Conservation (phyloP, 1,140 invertebrate genomes). For the Diorhabda sublineata region DNA sequence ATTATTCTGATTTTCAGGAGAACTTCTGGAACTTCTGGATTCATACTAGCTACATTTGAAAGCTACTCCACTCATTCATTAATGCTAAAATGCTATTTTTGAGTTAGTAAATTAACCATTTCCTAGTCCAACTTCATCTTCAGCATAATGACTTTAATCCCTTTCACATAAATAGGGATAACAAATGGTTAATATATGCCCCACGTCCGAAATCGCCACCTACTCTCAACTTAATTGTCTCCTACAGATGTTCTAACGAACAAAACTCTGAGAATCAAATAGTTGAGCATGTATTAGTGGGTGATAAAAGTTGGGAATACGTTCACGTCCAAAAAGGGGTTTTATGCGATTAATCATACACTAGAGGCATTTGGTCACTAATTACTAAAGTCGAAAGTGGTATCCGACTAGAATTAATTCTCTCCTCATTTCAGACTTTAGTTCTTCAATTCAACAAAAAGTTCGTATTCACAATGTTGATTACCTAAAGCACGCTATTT, state of each 20-base stretch:
- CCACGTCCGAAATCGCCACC: neutral
- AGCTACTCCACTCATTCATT: no score
- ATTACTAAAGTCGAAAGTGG: constrained; percentile 15
- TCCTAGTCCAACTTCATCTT: no score
- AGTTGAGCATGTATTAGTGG: constrained; percentile 5
- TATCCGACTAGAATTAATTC: constrained; percentile 8
- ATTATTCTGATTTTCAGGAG: no score
- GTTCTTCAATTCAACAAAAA: constrained; percentile 17
- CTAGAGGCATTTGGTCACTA: constrained; percentile 18
- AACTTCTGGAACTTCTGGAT: no score
- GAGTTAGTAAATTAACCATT: no score
- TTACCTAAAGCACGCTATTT: constrained; percentile 19
- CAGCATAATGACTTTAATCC: no score
- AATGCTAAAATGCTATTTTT: no score
- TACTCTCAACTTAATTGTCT: constrained; percentile 11
- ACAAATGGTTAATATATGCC: neutral
- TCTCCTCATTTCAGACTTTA: constrained; percentile 10
- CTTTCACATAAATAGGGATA: neutral
- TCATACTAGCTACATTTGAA: no score
- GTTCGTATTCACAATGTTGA: constrained; percentile 19
- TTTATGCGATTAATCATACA: constrained; percentile 14
- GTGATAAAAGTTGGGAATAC: constrained; percentile 17
- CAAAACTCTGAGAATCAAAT: constrained; percentile 10
- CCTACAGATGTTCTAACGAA: constrained; percentile 19
- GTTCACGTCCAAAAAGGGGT: constrained; percentile 3